These are phyloP conservation scores for Lipotes vexillifer DNA, from an alignment of 2,113 vertebrate species.

Conservation along the genomic window DNA sequence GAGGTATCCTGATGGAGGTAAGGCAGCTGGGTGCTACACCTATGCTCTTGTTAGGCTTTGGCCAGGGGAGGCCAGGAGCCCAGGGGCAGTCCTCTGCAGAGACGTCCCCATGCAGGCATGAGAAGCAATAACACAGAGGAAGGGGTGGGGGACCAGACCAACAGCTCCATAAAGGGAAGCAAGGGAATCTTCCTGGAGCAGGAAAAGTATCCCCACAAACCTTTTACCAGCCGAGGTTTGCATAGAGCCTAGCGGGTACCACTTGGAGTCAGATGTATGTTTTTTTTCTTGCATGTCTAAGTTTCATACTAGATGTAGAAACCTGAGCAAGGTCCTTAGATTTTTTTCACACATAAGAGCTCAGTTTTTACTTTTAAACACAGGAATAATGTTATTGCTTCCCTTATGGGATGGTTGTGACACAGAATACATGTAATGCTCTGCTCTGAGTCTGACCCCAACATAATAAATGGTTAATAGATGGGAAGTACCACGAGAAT, in stretches of 20 bases:
- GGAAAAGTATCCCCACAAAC: background rate
- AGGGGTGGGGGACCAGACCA: fast-evolving
- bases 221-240: background rate
- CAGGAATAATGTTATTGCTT: background rate
- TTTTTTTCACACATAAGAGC: background rate
- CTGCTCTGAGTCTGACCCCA: background rate
- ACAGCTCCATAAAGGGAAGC: fast-evolving
- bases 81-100: background rate
- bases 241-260: background rate
- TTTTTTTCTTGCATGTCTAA: background rate
- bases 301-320: background rate
- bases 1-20: background rate
- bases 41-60: background rate
- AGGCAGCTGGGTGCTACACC: fast-evolving
- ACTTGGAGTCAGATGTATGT: background rate
- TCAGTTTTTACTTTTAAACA: background rate
- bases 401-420: background rate
- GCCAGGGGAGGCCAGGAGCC: fast-evolving
- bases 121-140: no score
- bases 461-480: background rate
- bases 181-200: background rate
- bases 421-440: background rate
- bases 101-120: fast-evolving
- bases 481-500: background rate
- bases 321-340: background rate